Evolutionary conservation across 2,888 invertebrate species (phyloP).

Genomic region (Ophonus ardosiacus): DNA sequence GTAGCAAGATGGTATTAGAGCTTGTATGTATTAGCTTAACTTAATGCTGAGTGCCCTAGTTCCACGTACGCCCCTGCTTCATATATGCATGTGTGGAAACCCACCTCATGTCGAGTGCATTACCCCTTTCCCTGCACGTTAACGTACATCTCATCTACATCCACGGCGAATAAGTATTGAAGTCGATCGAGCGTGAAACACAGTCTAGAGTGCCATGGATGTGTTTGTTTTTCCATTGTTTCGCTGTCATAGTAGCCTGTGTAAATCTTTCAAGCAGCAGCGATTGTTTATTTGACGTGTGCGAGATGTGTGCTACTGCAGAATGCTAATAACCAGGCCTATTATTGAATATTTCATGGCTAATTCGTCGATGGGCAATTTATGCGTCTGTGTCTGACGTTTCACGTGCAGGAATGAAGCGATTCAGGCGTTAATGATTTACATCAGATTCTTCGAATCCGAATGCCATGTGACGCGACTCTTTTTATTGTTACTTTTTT

Average conservation of each 20-base stretch:
- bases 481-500: too few relatives aligned
- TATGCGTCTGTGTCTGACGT: constrained; percentile 37
- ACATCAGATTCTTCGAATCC: constrained; percentile 5
- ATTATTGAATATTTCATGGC: constrained; percentile 56
- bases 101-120: constrained; percentile 19
- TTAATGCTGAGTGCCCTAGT: neutral
- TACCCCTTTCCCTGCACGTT: constrained; percentile 13
- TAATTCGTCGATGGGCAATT: constrained; percentile 48
- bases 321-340: constrained; percentile 54
- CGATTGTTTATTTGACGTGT: constrained; percentile 60
- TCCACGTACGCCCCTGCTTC: neutral
- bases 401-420: constrained; percentile 36
- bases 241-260: constrained; percentile 48
- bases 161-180: constrained; percentile 47
- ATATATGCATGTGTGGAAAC: constrained; percentile 10
- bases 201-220: constrained; percentile 23
- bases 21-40: neutral
- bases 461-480: too few relatives aligned
- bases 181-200: constrained; percentile 58
- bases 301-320: constrained; percentile 50
- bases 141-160: neutral
- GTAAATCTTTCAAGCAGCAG: constrained; percentile 57
- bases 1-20: too few relatives aligned
- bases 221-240: constrained; percentile 62
- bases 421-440: constrained; percentile 19